Conservation (phyloP, 2,797 vertebrate genomes). For the Huso huso region DNA sequence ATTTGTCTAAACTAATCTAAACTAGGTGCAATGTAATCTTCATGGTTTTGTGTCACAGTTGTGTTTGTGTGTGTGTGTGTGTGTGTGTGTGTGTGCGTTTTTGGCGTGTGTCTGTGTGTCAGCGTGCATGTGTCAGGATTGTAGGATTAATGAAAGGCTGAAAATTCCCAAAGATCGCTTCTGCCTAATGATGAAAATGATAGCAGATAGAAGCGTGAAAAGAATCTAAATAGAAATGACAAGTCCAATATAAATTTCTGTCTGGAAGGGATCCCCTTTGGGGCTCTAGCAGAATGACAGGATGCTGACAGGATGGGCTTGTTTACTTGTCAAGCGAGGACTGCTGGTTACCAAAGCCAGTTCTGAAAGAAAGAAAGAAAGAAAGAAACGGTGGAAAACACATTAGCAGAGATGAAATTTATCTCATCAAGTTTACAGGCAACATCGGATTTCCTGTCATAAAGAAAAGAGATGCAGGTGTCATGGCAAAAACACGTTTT, state of each 20-base stretch:
- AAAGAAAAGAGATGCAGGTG: too few relatives aligned
- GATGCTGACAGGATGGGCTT: slow-evolving; percentile 65
- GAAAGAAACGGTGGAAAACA: not conserved
- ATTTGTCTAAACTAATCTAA: too few relatives aligned
- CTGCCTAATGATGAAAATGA: slow-evolving; percentile 73
- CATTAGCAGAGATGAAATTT: not conserved
- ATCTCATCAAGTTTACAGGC: too few relatives aligned
- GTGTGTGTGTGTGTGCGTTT: slow-evolving; percentile 24
- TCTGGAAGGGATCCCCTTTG: slow-evolving; percentile 69
- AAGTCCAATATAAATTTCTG: slow-evolving; percentile 89
- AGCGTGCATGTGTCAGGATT: slow-evolving; percentile 60
- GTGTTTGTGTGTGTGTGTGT: slow-evolving; percentile 7
- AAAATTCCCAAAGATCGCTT: not conserved
- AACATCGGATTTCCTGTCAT: too few relatives aligned
- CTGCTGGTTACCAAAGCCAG: not conserved
- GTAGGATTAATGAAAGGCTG: slow-evolving; percentile 46
- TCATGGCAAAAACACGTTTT: too few relatives aligned
- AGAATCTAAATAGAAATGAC: slow-evolving; percentile 96
- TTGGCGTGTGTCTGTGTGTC: slow-evolving; percentile 55
- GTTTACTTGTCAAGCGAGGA: slow-evolving; percentile 46
- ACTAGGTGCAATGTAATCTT: too few relatives aligned
- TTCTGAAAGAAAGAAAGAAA: not conserved
- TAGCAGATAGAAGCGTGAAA: slow-evolving; percentile 82
- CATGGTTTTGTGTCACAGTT: too few relatives aligned
- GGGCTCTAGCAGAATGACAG: slow-evolving; percentile 68